Percentiles rank a stretch among this genome's conserved stretches.
Evolutionary conservation across 2,797 vertebrate genomes (phyloP).

Genomic region (Rhincodon typus): DNA sequence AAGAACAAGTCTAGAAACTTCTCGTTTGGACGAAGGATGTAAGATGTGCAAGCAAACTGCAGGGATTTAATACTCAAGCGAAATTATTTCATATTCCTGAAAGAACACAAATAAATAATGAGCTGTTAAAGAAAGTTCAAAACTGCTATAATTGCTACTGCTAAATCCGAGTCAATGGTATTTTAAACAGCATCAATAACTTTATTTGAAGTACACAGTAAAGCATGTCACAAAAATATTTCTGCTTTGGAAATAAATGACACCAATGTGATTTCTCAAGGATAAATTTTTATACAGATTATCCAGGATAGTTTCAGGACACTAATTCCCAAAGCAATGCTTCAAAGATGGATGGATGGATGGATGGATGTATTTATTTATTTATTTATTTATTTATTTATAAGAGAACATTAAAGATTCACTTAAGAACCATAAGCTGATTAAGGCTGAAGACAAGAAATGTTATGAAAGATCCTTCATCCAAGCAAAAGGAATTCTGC

Average conservation of each 20-base stretch:
- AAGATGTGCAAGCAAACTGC: constrained; percentile 90
- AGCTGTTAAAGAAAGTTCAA: neutral
- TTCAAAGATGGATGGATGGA: neutral
- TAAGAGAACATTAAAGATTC: neutral
- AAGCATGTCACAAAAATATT: neutral
- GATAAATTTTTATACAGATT: neutral
- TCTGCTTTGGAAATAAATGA: neutral
- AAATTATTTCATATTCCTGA: constrained; percentile 91
- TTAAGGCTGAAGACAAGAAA: neutral
- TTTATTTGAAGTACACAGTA: neutral
- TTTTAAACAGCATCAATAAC: neutral
- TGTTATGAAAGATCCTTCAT: neutral
- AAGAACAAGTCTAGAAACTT: constrained; percentile 82
- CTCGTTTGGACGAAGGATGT: constrained; percentile 70
- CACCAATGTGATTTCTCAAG: neutral
- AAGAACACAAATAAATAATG: constrained; percentile 37
- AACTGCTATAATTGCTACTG: neutral
- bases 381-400: too few relatives aligned
- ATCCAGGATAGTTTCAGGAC: neutral
- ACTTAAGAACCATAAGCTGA: neutral
- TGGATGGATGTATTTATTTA: too few relatives aligned
- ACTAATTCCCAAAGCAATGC: neutral
- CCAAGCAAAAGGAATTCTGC: too few relatives aligned
- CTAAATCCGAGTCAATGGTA: neutral
- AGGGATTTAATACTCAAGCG: constrained; percentile 91